Evolutionary conservation across 1,140 invertebrate species (phyloP).

Genomic region (Neodiprion lecontei): DNA sequence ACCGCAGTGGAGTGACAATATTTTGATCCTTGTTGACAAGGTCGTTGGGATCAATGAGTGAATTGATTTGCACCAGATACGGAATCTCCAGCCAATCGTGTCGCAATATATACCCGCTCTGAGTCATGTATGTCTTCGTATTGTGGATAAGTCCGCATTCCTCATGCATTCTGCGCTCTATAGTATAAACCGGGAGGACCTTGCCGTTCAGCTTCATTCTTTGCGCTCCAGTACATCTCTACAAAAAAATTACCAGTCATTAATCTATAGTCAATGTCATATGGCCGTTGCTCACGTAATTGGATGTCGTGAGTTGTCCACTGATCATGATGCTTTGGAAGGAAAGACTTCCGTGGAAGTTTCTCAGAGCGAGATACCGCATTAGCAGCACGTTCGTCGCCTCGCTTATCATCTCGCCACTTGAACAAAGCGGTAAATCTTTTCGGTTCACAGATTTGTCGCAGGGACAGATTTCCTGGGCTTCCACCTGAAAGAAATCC

Average conservation of each 20-base stretch:
- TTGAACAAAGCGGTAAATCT: conserved; percentile 27
- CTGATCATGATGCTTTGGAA: conserved; percentile 65
- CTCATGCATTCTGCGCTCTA: conserved; percentile 35
- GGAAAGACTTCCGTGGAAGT: conserved; percentile 63
- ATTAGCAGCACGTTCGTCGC: conserved; percentile 67
- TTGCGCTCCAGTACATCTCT: conserved; percentile 35
- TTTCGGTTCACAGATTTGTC: conserved; percentile 26
- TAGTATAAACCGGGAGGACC: conserved; percentile 35
- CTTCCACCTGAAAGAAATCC: conserved; percentile 34
- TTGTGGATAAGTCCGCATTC: conserved; percentile 26
- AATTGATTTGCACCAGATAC: conserved; percentile 42
- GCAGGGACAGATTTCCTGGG: conserved; percentile 33
- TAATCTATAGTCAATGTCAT: conserved; percentile 6
- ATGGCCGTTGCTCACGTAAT: conserved; percentile 62
- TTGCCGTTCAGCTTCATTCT: conserved; percentile 32
- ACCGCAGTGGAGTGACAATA: conserved; percentile 45
- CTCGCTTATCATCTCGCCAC: conserved; percentile 64
- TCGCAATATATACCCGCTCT: conserved; percentile 39
- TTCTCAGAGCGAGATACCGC: conserved; percentile 64
- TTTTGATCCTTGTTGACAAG: not conserved
- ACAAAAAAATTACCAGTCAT: conserved; percentile 10
- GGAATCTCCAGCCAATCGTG: conserved; percentile 38
- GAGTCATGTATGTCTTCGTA: conserved; percentile 37
- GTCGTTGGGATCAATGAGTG: conserved; percentile 26
- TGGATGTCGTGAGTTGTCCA: conserved; percentile 63